Base-by-base conservation (phyloP, 2,888 invertebrate genomes). In the Coecobrya sp. region DNA sequence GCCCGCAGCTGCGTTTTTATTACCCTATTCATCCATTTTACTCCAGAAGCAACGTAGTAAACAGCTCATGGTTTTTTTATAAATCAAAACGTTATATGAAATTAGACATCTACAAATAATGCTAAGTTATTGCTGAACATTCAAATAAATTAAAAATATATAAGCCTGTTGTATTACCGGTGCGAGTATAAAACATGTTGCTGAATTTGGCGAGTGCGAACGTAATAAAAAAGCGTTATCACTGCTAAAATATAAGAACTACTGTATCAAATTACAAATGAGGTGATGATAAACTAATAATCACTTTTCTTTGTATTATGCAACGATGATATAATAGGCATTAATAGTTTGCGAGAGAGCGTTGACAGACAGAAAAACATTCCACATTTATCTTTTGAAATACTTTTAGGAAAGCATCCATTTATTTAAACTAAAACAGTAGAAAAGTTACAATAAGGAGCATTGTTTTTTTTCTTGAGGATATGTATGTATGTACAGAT, bases 1-100 rank as follows among this genome's bases (percentile, higher is more conserved):
- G 84, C 84, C 84, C 62, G 62, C 84, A 62, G 84, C 84, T 85
- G 65, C 84, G 45, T 30, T 85, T 85, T 85, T 85, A 85, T 85
- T 62, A 65, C 65, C 45, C 84, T 62, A 36, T 85, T 65, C 62
- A 85, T 85, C 65, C 45, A 82, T 85, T 76, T 42, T 25, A 65
- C 45, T 85, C 65, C 84, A 65, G 45, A 8, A 62, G 65, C 30
- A 68, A 16, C 30, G 11, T 27, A 1, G 0, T 25, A 62, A 22
- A 62, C 27, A 13, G 8, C 42, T 36, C 30, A 30, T 68, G 5
- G n/a, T 25, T 65, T 30, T 68, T 0, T 13, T 27, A 30, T 68
- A 68, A 68, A 19, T 68, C 2, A 62, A 62, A 7, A 49, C 10
- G 49, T 22, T 25, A 10, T 59, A 62, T 8, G 36, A 36, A 36